A percentile compares a stretch with the other conserved stretches of the same genome.
phyloP scores from a whole-genome alignment of 2,888 invertebrate species.

The Parascotia fuliginaria region DNA sequence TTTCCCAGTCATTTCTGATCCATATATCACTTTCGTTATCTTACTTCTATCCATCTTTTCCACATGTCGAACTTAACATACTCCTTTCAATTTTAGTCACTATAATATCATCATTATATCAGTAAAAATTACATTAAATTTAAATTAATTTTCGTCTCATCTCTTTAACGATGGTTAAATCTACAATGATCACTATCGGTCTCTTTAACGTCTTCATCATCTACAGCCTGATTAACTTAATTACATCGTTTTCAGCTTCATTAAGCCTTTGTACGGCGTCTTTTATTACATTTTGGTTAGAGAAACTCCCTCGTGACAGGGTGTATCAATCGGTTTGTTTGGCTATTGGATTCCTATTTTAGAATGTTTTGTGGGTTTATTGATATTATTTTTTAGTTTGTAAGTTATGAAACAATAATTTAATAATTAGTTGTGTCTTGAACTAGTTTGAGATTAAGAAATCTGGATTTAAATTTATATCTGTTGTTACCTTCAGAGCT shows the following conservation, averaged over 20 bases:
- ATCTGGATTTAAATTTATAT: too few species aligned
- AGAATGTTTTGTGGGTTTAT: constrained; percentile 26
- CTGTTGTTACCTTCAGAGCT: too few species aligned
- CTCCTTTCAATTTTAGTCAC: too few species aligned
- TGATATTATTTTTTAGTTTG: background rate
- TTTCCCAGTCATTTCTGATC: too few species aligned
- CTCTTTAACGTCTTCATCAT: constrained; percentile 29
- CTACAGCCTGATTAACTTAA: constrained; percentile 53
- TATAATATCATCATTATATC: too few species aligned
- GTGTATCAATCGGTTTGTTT: constrained; percentile 36
- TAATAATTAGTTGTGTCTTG: background rate
- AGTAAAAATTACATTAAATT: constrained; percentile 1
- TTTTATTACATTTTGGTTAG: constrained; percentile 56
- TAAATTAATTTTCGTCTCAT: constrained; percentile 5
- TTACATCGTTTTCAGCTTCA: constrained; percentile 62
- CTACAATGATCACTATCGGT: constrained; percentile 31
- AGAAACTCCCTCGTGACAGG: constrained; percentile 53
- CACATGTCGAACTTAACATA: too few species aligned
- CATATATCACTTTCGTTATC: too few species aligned
- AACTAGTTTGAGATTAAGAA: background rate
- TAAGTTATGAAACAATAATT: background rate
- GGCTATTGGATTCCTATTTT: constrained; percentile 25
- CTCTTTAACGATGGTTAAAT: constrained; percentile 13
- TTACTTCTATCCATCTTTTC: too few species aligned
- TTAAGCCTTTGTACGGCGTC: constrained; percentile 54